Percentiles rank a stretch among this genome's conserved stretches.
Conservation (phyloP, 2,888 invertebrate genomes). For the Cheilosia impressa region DNA sequence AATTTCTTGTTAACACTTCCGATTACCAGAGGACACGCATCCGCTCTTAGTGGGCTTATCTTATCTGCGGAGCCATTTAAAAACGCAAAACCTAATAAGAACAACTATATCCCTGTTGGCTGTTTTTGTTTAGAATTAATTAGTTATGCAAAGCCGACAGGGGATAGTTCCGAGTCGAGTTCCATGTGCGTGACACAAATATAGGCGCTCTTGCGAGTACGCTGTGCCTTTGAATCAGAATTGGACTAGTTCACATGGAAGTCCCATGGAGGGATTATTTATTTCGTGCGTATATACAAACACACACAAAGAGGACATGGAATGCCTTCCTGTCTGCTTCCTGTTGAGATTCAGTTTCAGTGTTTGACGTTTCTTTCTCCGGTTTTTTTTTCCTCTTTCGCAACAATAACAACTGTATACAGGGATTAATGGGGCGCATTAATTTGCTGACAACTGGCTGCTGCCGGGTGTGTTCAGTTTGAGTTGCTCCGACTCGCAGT, state of each 20-base stretch:
- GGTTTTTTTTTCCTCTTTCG: constrained; percentile 12
- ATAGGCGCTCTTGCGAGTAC: too few relatives aligned
- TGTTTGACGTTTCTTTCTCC: constrained; percentile 32
- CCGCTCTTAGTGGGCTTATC: constrained; percentile 13
- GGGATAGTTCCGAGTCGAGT: constrained; percentile 10
- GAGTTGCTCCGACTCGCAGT: background rate
- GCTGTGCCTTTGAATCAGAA: constrained; percentile 24
- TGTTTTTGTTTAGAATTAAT: constrained; percentile 26
- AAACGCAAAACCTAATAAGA: constrained; percentile 26
- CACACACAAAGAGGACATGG: constrained; percentile 32
- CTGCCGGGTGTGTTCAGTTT: constrained; percentile 10
- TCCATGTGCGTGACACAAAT: constrained; percentile 51
- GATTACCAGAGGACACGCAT: constrained; percentile 18
- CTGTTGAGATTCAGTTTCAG: constrained; percentile 40
- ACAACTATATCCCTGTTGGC: constrained; percentile 18
- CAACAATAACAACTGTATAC: constrained; percentile 3
- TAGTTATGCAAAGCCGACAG: constrained; percentile 13
- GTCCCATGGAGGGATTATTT: constrained; percentile 47
- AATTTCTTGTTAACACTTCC: constrained; percentile 45
- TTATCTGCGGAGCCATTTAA: constrained; percentile 28
- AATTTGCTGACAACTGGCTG: constrained; percentile 53
- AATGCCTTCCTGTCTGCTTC: constrained; percentile 58
- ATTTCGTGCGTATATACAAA: constrained; percentile 48
- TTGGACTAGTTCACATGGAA: constrained; percentile 26
- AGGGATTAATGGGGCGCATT: constrained; percentile 61